Conservation (phyloP, 2,113 vertebrate genomes). For the Sceloporus tristichus region DNA sequence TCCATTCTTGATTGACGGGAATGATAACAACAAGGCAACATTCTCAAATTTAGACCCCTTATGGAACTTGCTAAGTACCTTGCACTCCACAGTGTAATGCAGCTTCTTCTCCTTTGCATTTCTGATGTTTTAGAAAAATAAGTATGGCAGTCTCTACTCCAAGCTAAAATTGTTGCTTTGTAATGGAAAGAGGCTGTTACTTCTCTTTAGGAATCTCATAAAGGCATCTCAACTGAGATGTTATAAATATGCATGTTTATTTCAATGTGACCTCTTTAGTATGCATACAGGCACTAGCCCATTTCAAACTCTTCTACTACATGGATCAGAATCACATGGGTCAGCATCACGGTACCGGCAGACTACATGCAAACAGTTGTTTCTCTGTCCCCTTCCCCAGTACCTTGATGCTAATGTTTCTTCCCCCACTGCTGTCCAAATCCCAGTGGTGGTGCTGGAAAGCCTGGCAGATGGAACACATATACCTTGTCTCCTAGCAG, state of each 20-base stretch:
- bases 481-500: neutral
- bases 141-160: neutral
- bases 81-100: neutral
- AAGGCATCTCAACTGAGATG: neutral
- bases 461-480: too few relatives aligned
- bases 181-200: neutral
- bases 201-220: neutral
- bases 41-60: neutral
- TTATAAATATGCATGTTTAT: slow-evolving; percentile 4
- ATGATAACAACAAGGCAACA: neutral
- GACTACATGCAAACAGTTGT: neutral
- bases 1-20: neutral
- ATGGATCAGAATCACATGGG: too few relatives aligned
- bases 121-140: neutral
- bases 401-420: too few relatives aligned
- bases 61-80: neutral
- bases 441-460: neutral
- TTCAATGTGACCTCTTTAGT: neutral
- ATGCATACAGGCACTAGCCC: neutral
- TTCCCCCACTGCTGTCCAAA: neutral
- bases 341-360: neutral
- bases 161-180: neutral
- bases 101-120: neutral
- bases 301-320: neutral
- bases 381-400: neutral